Evolutionary conservation across 2,888 invertebrate species (phyloP).

Genomic region (Hymenopus coronatus): DNA sequence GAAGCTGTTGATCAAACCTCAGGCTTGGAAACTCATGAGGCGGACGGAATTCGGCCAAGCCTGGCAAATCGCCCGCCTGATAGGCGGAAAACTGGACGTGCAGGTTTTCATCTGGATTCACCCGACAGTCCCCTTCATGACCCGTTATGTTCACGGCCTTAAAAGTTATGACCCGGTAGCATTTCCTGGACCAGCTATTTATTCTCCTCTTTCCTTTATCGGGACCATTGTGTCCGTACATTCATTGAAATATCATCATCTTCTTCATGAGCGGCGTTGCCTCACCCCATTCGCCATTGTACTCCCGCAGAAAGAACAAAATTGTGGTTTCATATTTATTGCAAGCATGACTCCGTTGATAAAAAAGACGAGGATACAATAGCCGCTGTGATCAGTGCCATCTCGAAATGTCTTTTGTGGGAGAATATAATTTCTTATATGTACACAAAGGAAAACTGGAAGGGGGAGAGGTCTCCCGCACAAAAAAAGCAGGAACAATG

Average conservation of each 20-base stretch:
- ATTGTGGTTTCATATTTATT: neutral
- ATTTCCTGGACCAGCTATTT: neutral
- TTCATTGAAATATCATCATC: neutral
- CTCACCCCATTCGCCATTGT: neutral
- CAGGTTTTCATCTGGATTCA: neutral
- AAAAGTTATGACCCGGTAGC: neutral
- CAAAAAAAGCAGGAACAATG: neutral
- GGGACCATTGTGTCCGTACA: neutral
- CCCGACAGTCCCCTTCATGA: neutral
- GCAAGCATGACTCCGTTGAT: neutral
- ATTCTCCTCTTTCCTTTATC: neutral
- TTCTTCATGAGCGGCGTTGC: neutral
- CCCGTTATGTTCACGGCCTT: neutral
- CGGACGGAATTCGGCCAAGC: neutral
- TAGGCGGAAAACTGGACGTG: neutral
- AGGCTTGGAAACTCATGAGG: neutral
- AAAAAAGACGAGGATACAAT: neutral
- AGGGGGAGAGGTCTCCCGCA: neutral
- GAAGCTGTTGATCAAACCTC: neutral
- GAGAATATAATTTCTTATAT: neutral
- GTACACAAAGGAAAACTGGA: neutral
- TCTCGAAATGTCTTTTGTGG: neutral
- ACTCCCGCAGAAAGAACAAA: neutral
- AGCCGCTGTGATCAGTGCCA: neutral
- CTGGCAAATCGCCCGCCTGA: neutral